A percentile compares a stretch with the other conserved stretches of the same genome.
Evolutionary conservation across 2,113 vertebrate genomes (phyloP).

Genomic region (Silurus glanis): DNA sequence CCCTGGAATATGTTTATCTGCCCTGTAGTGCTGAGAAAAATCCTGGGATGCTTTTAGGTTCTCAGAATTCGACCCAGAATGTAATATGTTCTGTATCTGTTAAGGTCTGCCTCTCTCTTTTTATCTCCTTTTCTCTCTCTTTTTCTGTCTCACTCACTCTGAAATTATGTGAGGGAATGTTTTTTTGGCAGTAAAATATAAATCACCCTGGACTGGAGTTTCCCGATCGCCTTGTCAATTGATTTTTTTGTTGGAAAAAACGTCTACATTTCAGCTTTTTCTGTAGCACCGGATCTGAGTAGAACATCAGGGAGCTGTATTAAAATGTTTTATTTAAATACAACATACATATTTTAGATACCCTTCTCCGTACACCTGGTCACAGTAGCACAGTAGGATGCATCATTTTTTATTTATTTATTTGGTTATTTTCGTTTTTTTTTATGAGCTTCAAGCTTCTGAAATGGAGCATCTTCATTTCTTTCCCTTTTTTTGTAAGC

Average conservation of each 20-base stretch:
- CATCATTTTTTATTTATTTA: not conserved
- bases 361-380: not conserved
- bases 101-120: not conserved
- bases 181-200: constrained; percentile 4
- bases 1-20: too few relatives aligned
- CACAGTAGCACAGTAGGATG: not conserved
- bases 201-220: not conserved
- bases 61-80: not conserved
- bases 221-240: not conserved
- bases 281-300: not conserved
- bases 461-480: not conserved
- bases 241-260: not conserved
- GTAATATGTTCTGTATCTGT: not conserved
- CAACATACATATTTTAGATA: not conserved
- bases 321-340: constrained; percentile 2
- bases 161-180: not conserved
- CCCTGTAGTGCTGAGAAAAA: not conserved
- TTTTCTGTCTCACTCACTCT: not conserved
- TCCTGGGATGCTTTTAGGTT: not conserved
- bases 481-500: not conserved
- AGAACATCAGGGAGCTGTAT: not conserved
- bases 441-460: not conserved
- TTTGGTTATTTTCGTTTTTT: not conserved
- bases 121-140: not conserved
- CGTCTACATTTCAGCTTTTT: not conserved